These are phyloP conservation scores for Chrysotoxum bicinctum DNA, from an alignment of 2,888 invertebrate species.

Conservation along the genomic window DNA sequence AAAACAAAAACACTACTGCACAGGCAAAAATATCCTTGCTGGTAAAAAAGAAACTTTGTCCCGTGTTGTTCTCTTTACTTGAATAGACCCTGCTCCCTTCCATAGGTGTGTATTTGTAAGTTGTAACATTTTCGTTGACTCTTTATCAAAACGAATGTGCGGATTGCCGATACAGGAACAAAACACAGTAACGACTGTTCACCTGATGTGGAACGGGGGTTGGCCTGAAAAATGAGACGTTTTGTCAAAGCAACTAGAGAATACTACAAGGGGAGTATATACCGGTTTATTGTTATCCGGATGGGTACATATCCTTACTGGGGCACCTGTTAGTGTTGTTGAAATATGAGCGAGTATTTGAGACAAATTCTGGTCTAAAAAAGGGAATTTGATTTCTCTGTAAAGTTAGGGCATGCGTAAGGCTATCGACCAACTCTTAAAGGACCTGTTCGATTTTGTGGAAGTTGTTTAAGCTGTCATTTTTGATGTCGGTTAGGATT, in stretches of 20 bases:
- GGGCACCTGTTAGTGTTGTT: slow-evolving; percentile 60
- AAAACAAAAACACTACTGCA: background rate
- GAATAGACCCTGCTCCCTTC: background rate
- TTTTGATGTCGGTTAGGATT: slow-evolving; percentile 15
- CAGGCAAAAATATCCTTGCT: background rate
- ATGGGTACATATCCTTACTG: slow-evolving; percentile 4
- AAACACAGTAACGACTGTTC: background rate
- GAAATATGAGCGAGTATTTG: slow-evolving; percentile 11
- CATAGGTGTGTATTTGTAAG: background rate
- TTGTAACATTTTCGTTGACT: background rate
- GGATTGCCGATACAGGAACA: background rate
- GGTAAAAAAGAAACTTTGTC: background rate
- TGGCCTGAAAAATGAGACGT: background rate
- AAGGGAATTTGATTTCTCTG: background rate
- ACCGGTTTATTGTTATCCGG: slow-evolving; percentile 25
- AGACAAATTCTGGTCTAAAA: slow-evolving; percentile 47
- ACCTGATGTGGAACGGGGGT: background rate
- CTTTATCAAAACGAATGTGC: background rate
- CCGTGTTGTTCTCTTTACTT: slow-evolving; percentile 1
- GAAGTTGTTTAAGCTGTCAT: background rate
- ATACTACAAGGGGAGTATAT: background rate
- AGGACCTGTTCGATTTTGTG: slow-evolving; percentile 53
- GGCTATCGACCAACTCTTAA: background rate
- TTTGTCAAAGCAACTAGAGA: slow-evolving; percentile 3
- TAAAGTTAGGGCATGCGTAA: slow-evolving; percentile 16